Conservation (phyloP, 2,113 vertebrate species). For the Saccopteryx leptura region DNA sequence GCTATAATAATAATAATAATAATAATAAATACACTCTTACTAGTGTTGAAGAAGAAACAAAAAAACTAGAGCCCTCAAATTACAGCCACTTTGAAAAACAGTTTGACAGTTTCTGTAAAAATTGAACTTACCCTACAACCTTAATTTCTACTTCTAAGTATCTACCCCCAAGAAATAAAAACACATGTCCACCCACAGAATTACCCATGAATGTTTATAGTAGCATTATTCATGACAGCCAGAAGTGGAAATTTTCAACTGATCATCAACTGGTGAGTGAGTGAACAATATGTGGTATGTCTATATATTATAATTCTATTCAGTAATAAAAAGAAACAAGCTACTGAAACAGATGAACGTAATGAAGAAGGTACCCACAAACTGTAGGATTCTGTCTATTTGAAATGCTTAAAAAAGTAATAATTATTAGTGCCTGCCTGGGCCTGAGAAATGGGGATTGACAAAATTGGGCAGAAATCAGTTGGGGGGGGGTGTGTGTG, state of each 20-base stretch:
- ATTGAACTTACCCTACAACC: background rate
- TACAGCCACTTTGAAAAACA: background rate
- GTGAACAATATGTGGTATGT: background rate
- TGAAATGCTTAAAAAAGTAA: background rate
- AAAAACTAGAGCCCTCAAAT: background rate
- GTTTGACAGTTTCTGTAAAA: conserved; percentile 10
- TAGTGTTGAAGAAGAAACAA: background rate
- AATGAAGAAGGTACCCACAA: background rate
- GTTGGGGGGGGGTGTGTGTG: too few species aligned
- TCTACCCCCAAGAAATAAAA: background rate
- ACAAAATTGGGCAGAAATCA: background rate
- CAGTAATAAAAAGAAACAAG: background rate
- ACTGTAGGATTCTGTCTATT: background rate
- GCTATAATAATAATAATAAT: background rate
- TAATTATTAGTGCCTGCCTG: background rate
- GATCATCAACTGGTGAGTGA: background rate
- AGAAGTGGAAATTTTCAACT: background rate
- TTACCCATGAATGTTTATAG: background rate
- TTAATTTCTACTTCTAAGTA: background rate
- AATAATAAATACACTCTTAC: background rate
- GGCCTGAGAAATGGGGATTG: background rate
- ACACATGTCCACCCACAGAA: background rate
- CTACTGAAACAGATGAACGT: background rate
- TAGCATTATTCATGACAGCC: background rate
- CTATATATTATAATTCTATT: background rate